These are phyloP conservation scores for Procambarus clarkii DNA, from an alignment of 1,140 invertebrate species.

Conservation along the genomic window DNA sequence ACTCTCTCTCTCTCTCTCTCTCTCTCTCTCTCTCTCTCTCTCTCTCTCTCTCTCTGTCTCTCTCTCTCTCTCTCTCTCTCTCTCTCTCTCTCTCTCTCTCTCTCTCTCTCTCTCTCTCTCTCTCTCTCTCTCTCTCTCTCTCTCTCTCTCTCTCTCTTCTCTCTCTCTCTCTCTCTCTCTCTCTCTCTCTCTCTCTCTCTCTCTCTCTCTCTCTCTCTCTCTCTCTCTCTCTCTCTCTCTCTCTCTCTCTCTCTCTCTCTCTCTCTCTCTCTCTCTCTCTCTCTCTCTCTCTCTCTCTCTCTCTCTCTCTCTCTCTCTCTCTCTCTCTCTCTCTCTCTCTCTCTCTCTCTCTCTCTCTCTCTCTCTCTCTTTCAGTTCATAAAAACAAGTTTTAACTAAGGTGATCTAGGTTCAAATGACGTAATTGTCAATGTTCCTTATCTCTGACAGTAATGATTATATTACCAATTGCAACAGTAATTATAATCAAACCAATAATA, in stretches of 20 bases:
- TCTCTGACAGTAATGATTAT: too few relatives aligned
- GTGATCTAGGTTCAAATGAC: too few relatives aligned
- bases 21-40: background rate
- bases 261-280: too few relatives aligned
- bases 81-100: background rate
- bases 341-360: background rate
- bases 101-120: background rate
- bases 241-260: background rate
- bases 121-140: background rate
- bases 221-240: background rate
- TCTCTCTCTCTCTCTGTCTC: background rate
- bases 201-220: background rate
- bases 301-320: background rate
- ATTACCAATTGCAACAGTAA: too few relatives aligned
- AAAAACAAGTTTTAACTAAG: background rate
- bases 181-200: background rate
- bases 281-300: too few relatives aligned
- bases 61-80: background rate
- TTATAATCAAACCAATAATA: too few relatives aligned
- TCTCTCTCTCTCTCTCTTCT: too few relatives aligned
- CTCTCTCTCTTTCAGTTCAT: background rate
- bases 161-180: background rate
- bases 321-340: background rate
- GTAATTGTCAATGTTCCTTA: too few relatives aligned
- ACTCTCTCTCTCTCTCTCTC: background rate